These are phyloP conservation scores for Xiphophorus couchianus DNA, from an alignment of 2,113 vertebrate species.

Conservation along the genomic window DNA sequence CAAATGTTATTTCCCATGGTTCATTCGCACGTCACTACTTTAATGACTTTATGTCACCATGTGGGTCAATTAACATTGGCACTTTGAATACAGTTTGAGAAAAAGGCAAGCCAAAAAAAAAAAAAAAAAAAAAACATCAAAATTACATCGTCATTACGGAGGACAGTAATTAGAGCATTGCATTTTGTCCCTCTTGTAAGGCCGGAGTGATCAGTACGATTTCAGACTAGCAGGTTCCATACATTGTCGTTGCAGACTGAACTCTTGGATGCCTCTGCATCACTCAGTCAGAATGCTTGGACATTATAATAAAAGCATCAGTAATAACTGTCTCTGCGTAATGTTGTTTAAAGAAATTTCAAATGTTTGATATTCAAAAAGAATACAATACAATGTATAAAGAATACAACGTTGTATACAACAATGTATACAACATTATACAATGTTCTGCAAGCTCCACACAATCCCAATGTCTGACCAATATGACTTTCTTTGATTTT, in stretches of 20 bases:
- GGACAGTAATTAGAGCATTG: background rate
- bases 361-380: background rate
- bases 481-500: too few species aligned
- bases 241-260: background rate
- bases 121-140: background rate
- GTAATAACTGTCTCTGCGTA: background rate
- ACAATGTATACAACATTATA: background rate
- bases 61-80: constrained; percentile 7
- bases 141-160: background rate
- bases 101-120: background rate
- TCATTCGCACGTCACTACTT: background rate
- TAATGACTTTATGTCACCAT: constrained; percentile 1
- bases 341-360: background rate
- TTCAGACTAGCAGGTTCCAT: background rate
- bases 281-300: too few species aligned
- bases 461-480: too few species aligned
- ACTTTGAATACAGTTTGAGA: background rate
- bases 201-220: background rate
- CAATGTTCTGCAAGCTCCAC: background rate
- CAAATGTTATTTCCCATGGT: background rate
- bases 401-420: too few species aligned
- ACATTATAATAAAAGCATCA: too few species aligned
- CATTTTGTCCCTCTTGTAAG: background rate
- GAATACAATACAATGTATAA: background rate
- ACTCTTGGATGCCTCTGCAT: too few species aligned